phyloP scores from a whole-genome alignment of 2,888 invertebrate genomes.

The Pterostichus niger region DNA sequence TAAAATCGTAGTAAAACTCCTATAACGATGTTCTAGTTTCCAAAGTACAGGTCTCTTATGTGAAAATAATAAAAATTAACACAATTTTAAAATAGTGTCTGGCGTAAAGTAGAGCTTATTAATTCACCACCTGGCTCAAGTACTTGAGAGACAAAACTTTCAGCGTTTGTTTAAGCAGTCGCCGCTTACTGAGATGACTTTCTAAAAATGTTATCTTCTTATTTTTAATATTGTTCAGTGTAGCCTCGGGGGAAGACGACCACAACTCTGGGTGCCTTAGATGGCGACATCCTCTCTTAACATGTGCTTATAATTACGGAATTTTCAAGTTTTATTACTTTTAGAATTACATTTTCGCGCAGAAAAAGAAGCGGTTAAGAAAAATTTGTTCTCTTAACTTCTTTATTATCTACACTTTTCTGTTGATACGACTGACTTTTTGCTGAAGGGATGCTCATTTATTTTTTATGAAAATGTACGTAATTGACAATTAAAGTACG shows the following conservation, averaged over 20 bases:
- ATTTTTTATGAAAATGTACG: constrained; percentile 49
- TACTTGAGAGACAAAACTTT: constrained; percentile 37
- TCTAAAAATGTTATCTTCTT: constrained; percentile 23
- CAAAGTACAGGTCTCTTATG: not conserved
- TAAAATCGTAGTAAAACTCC: not conserved
- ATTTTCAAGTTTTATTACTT: constrained; percentile 53
- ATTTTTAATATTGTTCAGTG: constrained; percentile 41
- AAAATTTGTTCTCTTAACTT: constrained; percentile 51
- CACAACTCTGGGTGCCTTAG: not conserved
- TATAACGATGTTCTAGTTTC: constrained; percentile 23
- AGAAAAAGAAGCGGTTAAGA: constrained; percentile 48
- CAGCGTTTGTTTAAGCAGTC: constrained; percentile 17
- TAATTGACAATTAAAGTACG: constrained; percentile 46
- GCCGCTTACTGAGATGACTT: constrained; percentile 21
- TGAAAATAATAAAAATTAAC: constrained; percentile 11
- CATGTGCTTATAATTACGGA: constrained; percentile 52
- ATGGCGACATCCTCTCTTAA: constrained; percentile 18
- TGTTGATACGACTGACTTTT: constrained; percentile 37
- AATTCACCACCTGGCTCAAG: not conserved
- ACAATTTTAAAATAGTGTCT: not conserved
- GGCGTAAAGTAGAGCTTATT: not conserved
- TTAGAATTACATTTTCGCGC: constrained; percentile 33
- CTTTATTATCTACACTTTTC: constrained; percentile 41
- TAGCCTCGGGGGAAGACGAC: not conserved
- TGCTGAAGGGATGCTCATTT: constrained; percentile 28